Conservation (phyloP, 2,888 invertebrate genomes). For the Coenonympha arcania region DNA sequence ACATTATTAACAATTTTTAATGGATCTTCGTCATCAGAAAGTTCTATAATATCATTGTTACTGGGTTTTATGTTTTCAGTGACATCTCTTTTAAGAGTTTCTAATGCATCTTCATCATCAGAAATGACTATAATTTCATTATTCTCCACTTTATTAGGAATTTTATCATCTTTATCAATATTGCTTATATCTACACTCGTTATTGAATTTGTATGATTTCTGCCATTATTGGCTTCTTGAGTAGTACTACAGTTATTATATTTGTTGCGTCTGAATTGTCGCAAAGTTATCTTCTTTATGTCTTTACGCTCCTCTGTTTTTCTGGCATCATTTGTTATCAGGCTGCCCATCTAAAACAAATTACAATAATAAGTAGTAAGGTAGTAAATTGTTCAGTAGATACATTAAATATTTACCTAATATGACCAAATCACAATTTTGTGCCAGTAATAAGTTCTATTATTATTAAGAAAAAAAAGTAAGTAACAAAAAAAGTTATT, state of each 20-base stretch:
- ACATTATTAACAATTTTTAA: neutral
- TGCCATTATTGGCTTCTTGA: neutral
- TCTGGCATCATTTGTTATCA: no score
- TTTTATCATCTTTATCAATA: neutral
- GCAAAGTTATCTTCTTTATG: neutral
- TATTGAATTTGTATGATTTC: neutral
- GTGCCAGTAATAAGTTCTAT: no score
- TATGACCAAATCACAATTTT: no score
- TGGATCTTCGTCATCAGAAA: constrained; percentile 13
- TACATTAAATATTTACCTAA: no score
- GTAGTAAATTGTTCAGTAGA: no score
- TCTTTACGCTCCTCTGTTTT: neutral
- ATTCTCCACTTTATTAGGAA: neutral
- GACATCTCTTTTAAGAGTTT: neutral
- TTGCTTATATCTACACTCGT: neutral
- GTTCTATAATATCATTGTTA: constrained; percentile 13
- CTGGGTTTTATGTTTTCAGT: no score
- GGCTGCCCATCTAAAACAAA: no score
- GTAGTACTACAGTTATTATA: neutral
- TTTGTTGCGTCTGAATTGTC: neutral
- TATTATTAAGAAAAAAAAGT: no score
- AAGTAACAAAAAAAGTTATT: no score
- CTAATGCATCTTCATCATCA: constrained; percentile 11
- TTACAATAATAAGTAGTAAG: no score
- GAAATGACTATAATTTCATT: constrained; percentile 13